These are phyloP conservation scores for Andricus grossulariae DNA, from an alignment of 1,140 invertebrate genomes.

Conservation along the genomic window DNA sequence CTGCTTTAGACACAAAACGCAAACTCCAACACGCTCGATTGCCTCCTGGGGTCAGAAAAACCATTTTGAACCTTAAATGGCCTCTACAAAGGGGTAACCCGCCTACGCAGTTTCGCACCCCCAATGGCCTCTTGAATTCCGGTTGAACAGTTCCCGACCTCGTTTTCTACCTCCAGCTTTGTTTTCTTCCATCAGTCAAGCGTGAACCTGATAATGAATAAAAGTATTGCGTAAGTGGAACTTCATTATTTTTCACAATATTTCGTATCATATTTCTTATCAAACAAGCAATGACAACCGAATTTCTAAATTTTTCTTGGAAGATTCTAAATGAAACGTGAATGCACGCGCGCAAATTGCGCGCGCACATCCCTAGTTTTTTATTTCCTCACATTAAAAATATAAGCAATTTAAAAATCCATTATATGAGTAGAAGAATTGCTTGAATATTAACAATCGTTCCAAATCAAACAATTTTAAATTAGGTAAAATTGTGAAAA, in stretches of 20 bases:
- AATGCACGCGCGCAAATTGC: no score
- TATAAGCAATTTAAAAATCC: no score
- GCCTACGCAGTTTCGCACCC: not conserved
- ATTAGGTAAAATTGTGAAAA: no score
- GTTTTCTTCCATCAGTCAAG: conserved; percentile 18
- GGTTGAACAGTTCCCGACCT: conserved; percentile 35
- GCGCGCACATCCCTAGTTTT: no score
- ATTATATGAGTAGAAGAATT: no score
- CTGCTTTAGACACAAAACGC: conserved; percentile 17
- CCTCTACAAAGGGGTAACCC: conserved; percentile 17
- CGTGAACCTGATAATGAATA: not conserved
- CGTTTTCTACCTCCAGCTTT: conserved; percentile 34
- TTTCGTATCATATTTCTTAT: no score
- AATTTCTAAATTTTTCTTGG: no score
- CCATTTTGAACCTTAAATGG: conserved; percentile 37
- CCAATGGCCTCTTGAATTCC: conserved; percentile 17
- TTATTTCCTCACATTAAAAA: no score
- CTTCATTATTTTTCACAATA: not conserved
- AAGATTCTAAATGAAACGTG: no score
- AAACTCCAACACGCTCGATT: conserved; percentile 30
- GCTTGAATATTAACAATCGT: no score
- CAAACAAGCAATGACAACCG: no score
- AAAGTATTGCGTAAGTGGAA: not conserved
- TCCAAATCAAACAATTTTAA: no score
- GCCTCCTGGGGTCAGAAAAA: not conserved